Evolutionary conservation across 1,140 invertebrate species (phyloP), one percentile per base, ranked within the genome.

Genomic region (Thaumatotibia leucotreta): DNA sequence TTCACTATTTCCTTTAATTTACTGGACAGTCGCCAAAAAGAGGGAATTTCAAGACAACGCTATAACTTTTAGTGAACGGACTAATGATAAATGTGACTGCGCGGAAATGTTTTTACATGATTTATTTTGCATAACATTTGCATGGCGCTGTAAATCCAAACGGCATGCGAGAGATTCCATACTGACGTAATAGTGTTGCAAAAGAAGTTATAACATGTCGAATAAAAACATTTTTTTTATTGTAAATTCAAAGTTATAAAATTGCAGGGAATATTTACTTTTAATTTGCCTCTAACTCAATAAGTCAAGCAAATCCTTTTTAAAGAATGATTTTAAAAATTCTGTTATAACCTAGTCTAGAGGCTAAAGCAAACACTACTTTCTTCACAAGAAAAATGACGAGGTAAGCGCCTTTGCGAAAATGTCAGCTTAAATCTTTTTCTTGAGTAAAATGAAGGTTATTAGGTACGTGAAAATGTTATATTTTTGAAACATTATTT

Each of bases 121-220:
- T 58, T 58, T 58, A 58, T 27, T 58, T 45, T 20, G 39, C 39
- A 45, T 45, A 8, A 4, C 39, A 45, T 45, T 45, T 45, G 39
- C 39, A 45, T 45, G 39, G 14, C 6, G 39, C 1, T 45, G 14
- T 6, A 20, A 45, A 4, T n/a, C 35, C 35, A 8, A 20, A 20
- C n/a, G 39, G 39, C 1, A 45, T 5, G 6, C 5, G 4, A 10
- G 39, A 20, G 17, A 45, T 73, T 73, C 73, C 73, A 69, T 67
- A 62, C 65, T 49, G 39, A 35, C 64, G 6, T 54, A 52, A 27
- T 27, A 24, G 23, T 10, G 63, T 50, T 45, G 63, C 52, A 68
- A 64, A 17, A 63, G 6, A 29, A 4, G 27, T 29, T 29, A 29
- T 29, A 29, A 29, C 2, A 29, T 29, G 2, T 29, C n/a, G n/a